Conservation (phyloP, 2,113 vertebrate genomes). For the Chionomys nivalis region DNA sequence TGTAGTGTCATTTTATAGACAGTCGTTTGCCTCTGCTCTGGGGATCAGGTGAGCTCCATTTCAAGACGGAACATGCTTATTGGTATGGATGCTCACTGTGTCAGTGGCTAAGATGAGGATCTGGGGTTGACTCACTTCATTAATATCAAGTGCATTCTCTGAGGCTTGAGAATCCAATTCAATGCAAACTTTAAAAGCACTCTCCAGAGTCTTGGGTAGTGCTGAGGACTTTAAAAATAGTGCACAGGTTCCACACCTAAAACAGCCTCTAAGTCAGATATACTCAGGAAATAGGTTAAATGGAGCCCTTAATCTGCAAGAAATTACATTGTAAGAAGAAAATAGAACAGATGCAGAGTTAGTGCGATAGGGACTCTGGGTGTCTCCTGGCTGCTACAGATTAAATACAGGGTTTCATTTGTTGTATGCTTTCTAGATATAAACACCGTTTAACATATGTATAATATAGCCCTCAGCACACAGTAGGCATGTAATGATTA, state of each 20-base stretch:
- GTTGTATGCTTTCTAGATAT: not conserved
- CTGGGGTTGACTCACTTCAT: not conserved
- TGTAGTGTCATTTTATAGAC: not conserved
- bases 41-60: not conserved
- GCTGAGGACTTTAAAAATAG: not conserved
- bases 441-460: not conserved
- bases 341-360: not conserved
- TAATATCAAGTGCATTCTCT: not conserved
- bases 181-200: slow-evolving; percentile 11
- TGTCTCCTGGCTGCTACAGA: not conserved
- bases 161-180: slow-evolving; percentile 33
- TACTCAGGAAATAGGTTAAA: not conserved
- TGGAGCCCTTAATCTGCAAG: not conserved
- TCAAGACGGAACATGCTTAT: not conserved
- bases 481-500: not conserved
- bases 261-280: not conserved
- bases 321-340: not conserved
- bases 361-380: not conserved
- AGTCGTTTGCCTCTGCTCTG: not conserved
- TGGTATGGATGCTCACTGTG: not conserved
- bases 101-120: not conserved
- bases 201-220: not conserved
- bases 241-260: not conserved
- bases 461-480: not conserved
- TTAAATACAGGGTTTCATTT: not conserved